Evolutionary conservation across 2,888 invertebrate genomes (phyloP).

Genomic region (Apamea sordens): DNA sequence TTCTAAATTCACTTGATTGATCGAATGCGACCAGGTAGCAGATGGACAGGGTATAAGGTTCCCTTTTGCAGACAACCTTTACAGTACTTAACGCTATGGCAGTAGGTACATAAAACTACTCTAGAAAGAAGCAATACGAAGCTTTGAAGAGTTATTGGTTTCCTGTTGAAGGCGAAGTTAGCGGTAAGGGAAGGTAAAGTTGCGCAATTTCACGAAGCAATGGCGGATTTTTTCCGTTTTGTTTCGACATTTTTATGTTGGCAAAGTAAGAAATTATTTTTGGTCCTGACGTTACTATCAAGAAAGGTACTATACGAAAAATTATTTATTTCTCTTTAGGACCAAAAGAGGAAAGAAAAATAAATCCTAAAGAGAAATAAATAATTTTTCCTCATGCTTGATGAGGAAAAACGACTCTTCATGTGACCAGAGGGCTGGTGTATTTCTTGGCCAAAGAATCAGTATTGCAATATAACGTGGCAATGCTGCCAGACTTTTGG

Average conservation of each 20-base stretch:
- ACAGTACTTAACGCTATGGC: neutral
- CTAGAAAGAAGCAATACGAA: constrained; percentile 11
- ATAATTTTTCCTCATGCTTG: no score
- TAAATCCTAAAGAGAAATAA: no score
- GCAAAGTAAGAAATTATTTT: neutral
- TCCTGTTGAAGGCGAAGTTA: constrained; percentile 34
- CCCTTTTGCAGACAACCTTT: neutral
- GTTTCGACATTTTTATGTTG: neutral
- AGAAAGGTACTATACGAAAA: no score
- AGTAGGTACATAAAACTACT: neutral
- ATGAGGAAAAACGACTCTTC: no score
- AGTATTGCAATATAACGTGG: no score
- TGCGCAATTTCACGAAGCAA: constrained; percentile 11
- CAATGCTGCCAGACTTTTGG: no score
- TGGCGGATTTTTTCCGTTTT: neutral
- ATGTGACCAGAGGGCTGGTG: no score
- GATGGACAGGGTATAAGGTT: neutral
- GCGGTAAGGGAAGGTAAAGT: constrained; percentile 22
- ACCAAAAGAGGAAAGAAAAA: no score
- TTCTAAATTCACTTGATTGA: no score
- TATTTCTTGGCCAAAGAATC: no score
- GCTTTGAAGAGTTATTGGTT: constrained; percentile 36
- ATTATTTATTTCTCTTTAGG: no score
- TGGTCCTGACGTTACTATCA: neutral
- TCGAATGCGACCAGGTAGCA: no score